Evolutionary conservation across 1,140 invertebrate species (phyloP).

Genomic region (Calycopis cecrops): DNA sequence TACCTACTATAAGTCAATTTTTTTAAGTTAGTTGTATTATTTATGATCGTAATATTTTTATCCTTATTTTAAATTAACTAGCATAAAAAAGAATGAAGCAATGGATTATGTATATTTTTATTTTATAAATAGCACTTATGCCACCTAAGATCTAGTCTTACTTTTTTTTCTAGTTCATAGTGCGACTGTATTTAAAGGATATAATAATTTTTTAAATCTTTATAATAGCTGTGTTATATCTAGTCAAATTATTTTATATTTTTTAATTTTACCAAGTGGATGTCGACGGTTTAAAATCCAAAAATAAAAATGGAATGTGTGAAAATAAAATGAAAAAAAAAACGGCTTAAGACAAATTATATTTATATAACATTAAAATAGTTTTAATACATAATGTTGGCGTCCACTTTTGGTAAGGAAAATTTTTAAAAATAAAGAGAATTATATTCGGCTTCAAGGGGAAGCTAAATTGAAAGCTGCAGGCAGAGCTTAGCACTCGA

Average conservation of each 20-base stretch:
- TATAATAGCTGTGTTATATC: conserved; percentile 62
- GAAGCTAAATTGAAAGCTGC: conserved; percentile 54
- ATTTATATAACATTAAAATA: conserved; percentile 21
- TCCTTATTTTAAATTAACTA: no score
- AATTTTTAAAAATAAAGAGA: conserved; percentile 45
- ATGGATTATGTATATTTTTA: no score
- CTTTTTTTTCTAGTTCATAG: conserved; percentile 37
- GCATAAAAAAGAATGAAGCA: no score
- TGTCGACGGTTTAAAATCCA: conserved; percentile 26
- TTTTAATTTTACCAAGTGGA: conserved; percentile 55
- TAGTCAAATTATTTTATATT: conserved; percentile 68
- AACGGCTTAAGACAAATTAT: conserved; percentile 8
- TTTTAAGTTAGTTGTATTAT: no score
- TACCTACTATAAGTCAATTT: no score
- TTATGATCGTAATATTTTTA: no score
- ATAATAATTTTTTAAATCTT: conserved; percentile 50
- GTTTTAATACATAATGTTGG: conserved; percentile 23
- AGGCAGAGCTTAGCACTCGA: conserved; percentile 32
- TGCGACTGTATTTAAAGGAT: conserved; percentile 60
- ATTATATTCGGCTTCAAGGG: conserved; percentile 68
- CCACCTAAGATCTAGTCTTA: conserved; percentile 39
- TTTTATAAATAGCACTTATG: no score
- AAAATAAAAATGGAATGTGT: conserved; percentile 11
- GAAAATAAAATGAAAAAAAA: conserved; percentile 8
- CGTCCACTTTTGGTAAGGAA: conserved; percentile 38